A percentile compares a stretch with the other conserved stretches of the same genome.
Evolutionary conservation across 2,888 invertebrate genomes (phyloP).

Genomic region (Actias luna): DNA sequence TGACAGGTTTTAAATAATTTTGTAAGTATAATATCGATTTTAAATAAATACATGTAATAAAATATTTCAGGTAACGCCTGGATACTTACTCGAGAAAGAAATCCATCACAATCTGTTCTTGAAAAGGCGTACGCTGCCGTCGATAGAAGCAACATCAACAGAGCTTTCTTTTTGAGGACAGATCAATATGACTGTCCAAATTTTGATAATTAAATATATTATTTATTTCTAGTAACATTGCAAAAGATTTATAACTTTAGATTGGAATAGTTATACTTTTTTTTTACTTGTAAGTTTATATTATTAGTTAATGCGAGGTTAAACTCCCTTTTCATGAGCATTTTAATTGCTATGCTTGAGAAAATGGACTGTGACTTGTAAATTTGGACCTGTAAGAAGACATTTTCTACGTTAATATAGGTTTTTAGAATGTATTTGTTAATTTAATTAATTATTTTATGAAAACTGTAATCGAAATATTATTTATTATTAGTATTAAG

Average conservation of each 20-base stretch:
- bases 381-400: not conserved
- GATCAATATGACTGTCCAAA: constrained; percentile 82
- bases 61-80: constrained; percentile 75
- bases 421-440: not conserved
- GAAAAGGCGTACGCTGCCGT: constrained; percentile 82
- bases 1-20: not conserved
- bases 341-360: constrained; percentile 36
- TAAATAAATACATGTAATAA: not conserved
- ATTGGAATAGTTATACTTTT: not conserved
- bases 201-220: constrained; percentile 16
- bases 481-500: no score
- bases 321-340: constrained; percentile 49
- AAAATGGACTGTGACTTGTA: constrained; percentile 33
- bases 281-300: not conserved
- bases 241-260: not conserved
- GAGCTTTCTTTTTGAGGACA: constrained; percentile 82
- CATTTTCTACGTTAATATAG: not conserved
- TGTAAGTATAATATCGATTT: not conserved
- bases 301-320: constrained; percentile 7
- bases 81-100: constrained; percentile 84
- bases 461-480: not conserved
- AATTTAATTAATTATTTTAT: not conserved
- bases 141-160: constrained; percentile 81
- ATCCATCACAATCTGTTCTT: constrained; percentile 79
- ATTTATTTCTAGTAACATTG: not conserved